Percentiles rank a stretch among this genome's conserved stretches.
These are phyloP conservation scores for Centrocercus urophasianus DNA, from an alignment of 2,113 vertebrate species.

Conservation along the genomic window DNA sequence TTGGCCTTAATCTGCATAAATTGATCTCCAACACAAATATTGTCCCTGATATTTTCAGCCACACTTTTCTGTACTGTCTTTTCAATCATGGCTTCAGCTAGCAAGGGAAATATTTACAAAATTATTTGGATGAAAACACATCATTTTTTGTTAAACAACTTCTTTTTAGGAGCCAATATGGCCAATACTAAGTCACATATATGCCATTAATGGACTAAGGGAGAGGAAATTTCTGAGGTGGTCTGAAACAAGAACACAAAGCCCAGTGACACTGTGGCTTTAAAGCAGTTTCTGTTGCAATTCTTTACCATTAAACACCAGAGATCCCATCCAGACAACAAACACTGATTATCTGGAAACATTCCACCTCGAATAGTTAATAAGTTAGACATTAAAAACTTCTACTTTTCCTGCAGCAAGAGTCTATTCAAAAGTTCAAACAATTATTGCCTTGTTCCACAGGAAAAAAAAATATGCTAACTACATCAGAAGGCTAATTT, in stretches of 20 bases:
- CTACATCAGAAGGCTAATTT: neutral
- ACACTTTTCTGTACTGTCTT: neutral
- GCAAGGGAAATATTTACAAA: accelerated
- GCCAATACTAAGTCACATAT: neutral
- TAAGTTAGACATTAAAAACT: neutral
- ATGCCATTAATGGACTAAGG: neutral
- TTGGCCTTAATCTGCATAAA: neutral
- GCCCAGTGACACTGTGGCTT: accelerated
- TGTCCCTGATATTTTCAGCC: neutral
- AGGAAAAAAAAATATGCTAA: neutral
- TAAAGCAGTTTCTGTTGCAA: neutral
- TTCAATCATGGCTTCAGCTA: neutral
- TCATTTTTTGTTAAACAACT: neutral
- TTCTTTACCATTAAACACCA: neutral
- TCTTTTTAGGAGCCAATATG: neutral
- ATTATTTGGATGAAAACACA: neutral
- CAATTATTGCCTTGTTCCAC: neutral
- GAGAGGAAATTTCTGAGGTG: neutral
- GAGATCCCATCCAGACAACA: neutral
- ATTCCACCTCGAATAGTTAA: neutral
- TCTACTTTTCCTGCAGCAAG: neutral
- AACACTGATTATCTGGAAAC: neutral
- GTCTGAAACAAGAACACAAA: neutral
- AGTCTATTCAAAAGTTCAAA: neutral
- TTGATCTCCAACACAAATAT: neutral